phyloP scores from a whole-genome alignment of 2,888 invertebrate species.

The Nemotelus pantherinus region DNA sequence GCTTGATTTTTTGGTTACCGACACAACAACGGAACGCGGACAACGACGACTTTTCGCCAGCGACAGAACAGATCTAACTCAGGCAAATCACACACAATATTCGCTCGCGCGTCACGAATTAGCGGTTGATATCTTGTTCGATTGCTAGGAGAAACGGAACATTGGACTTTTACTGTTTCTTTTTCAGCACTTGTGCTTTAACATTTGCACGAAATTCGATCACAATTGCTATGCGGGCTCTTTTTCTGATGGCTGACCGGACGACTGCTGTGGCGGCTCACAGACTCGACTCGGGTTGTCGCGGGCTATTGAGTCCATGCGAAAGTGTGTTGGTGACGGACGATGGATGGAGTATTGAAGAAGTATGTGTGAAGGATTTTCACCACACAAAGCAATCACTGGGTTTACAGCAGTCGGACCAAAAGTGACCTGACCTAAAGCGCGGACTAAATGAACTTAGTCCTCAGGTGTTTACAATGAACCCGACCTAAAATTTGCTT shows the following conservation, averaged over 20 bases:
- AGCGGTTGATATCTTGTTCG: too few relatives aligned
- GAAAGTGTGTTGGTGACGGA: background rate
- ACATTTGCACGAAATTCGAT: background rate
- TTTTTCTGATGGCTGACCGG: slow-evolving; percentile 13
- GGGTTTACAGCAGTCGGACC: too few relatives aligned
- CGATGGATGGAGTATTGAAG: background rate
- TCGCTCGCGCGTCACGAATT: too few relatives aligned
- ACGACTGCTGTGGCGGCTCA: background rate
- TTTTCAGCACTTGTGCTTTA: too few relatives aligned
- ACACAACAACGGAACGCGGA: background rate
- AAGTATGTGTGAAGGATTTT: slow-evolving; percentile 4
- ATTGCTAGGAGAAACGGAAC: background rate
- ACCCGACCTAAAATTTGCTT: too few relatives aligned
- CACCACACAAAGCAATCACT: slow-evolving; percentile 5
- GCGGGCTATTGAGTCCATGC: background rate
- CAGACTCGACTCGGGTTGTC: too few relatives aligned
- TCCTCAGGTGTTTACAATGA: too few relatives aligned
- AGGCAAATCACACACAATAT: too few relatives aligned
- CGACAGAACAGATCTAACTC: background rate
- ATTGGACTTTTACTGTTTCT: slow-evolving; percentile 4
- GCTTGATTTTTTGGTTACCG: too few relatives aligned
- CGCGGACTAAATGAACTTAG: too few relatives aligned
- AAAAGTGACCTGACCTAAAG: too few relatives aligned
- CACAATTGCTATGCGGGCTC: slow-evolving; percentile 17
- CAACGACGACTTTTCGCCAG: background rate